Conservation (phyloP, 1,140 invertebrate genomes). For the Drosophila ercepeae region DNA sequence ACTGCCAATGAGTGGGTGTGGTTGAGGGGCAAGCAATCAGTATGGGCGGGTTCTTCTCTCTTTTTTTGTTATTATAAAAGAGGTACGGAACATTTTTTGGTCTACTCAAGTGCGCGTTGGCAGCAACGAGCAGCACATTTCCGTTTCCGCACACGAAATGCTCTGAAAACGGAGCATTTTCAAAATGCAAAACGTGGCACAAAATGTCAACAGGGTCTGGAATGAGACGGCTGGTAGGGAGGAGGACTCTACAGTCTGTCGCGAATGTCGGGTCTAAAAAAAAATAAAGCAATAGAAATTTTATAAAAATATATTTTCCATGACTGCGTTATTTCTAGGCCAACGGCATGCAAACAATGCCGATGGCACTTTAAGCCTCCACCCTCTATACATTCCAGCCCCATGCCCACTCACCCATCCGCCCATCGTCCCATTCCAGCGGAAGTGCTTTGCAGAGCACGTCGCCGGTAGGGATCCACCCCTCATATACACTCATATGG, state of each 20-base stretch:
- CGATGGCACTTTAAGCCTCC: conserved; percentile 70
- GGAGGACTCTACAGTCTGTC: not conserved
- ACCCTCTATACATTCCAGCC: not conserved
- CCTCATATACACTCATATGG: conserved; percentile 36
- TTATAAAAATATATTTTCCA: conserved; percentile 70
- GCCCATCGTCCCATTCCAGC: conserved; percentile 23
- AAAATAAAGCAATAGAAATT: conserved; percentile 77
- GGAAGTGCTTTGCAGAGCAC: conserved; percentile 76
- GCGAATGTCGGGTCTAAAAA: conserved; percentile 11
- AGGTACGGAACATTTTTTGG: conserved; percentile 6
- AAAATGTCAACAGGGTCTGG: conserved; percentile 66
- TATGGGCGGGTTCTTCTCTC: not conserved
- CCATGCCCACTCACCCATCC: not conserved
- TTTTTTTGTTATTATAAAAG: not conserved
- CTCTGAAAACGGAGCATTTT: conserved; percentile 76
- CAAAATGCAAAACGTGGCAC: conserved; percentile 77
- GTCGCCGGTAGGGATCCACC: conserved; percentile 55
- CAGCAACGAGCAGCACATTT: conserved; percentile 71
- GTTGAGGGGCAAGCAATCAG: not conserved
- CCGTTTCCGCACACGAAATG: conserved; percentile 79
- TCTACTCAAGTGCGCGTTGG: conserved; percentile 62
- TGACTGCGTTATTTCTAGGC: conserved; percentile 73
- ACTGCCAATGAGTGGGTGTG: conserved; percentile 61
- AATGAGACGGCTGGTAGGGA: not conserved
- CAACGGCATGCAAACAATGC: conserved; percentile 75